These are phyloP conservation scores for Mionectes olivaceus DNA, from an alignment of 2,797 vertebrate genomes.

Conservation along the genomic window DNA sequence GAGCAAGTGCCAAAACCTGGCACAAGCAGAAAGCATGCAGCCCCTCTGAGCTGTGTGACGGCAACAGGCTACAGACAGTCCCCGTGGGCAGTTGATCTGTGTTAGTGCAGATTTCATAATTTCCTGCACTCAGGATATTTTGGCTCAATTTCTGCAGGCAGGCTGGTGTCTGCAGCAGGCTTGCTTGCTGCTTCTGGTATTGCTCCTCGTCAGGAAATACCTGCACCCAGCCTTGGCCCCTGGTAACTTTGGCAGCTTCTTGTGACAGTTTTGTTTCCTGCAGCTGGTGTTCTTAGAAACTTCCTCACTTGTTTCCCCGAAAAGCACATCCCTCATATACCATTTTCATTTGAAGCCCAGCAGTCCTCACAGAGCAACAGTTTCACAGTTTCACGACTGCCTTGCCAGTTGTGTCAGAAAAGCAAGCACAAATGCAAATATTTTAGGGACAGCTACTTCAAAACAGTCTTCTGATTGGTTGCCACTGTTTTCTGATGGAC, in stretches of 20 bases:
- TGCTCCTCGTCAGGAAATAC: neutral
- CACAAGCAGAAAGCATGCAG: neutral
- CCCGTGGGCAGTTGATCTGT: rapidly evolving
- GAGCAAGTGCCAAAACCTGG: neutral
- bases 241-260: neutral
- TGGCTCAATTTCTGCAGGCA: neutral
- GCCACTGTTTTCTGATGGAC: neutral
- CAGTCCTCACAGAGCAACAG: neutral
- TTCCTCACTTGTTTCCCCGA: neutral
- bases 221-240: neutral
- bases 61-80: neutral
- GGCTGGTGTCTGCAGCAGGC: neutral
- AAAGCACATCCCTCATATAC: neutral
- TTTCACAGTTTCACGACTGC: neutral
- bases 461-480: neutral
- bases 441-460: neutral
- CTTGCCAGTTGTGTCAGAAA: neutral
- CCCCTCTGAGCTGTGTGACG: neutral
- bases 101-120: neutral
- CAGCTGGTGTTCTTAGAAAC: neutral
- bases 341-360: neutral
- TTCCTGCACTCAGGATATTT: neutral
- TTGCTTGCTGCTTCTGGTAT: neutral
- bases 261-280: neutral
- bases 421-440: neutral